phyloP scores from a whole-genome alignment of 2,888 invertebrate species.

The Spatulosminthurus flaviceps region DNA sequence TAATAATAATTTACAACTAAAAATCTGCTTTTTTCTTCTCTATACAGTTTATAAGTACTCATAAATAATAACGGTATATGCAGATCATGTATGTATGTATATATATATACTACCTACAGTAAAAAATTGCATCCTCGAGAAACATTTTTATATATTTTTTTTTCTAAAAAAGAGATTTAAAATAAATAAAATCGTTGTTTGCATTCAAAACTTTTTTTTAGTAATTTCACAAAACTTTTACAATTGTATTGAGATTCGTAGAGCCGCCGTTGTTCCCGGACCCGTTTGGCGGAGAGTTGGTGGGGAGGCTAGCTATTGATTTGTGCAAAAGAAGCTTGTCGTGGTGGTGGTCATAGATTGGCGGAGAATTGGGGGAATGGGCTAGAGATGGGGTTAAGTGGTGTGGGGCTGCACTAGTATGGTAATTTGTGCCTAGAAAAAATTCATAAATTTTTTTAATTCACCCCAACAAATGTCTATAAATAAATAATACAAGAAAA shows the following conservation, averaged over 20 bases:
- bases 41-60: too few species aligned
- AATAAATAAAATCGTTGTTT: conserved; percentile 37
- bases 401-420: conserved; percentile 42
- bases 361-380: conserved; percentile 46
- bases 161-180: neutral
- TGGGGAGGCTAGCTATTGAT: conserved; percentile 48
- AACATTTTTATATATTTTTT: conserved; percentile 34
- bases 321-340: conserved; percentile 45
- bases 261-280: conserved; percentile 35
- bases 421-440: conserved; percentile 48
- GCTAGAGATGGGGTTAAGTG: conserved; percentile 46
- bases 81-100: neutral
- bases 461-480: neutral
- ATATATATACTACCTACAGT: neutral
- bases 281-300: conserved; percentile 46
- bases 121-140: conserved; percentile 26
- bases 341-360: conserved; percentile 48
- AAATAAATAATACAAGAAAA: neutral
- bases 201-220: conserved; percentile 24
- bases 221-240: conserved; percentile 49
- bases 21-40: too few species aligned
- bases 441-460: neutral
- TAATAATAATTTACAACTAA: too few species aligned
- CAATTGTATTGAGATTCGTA: conserved; percentile 47
- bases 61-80: too few species aligned